Evolutionary conservation across 2,797 vertebrate species (phyloP), one percentile per base, ranked within the genome.

Genomic region (Schizopygopsis pylzovi): DNA sequence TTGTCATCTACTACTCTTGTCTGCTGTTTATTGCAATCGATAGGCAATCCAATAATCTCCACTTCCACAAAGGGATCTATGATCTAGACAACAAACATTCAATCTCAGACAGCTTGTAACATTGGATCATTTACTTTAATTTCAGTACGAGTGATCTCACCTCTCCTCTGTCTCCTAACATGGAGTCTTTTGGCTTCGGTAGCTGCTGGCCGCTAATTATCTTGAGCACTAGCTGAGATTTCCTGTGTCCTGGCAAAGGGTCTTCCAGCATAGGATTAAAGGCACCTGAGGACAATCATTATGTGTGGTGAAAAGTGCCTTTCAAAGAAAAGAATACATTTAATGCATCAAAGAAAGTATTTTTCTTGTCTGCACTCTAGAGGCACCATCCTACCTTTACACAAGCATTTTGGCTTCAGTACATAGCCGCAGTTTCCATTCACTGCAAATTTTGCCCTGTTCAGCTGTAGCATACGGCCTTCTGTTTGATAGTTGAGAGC

Each of bases 51-150:
- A 1, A 98, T 97, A 75, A 99, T 95, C 93, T 99, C 98, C 81
- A 99, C 98, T 93, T 99, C 98, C 86, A 99, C 98, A 85, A 97
- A 99, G 0, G 98, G 98, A 91, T 99, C 98, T 28, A 99, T 99
- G 87, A 99, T 99, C 98, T 99, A 90, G n/a, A 91, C 87, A 87
- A 90, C 11, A 91, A 81, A 49, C 43, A 86, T 76, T 79, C 1
- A 8, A 72, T 47, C 37, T 15, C 41, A 73, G 22, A 43, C 33
- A 1, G 11, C 13, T 73, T n/a, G 59, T 68, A 7, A 75, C n/a
- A 7, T 63, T 65, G 20, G 16, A 37, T 80, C 16, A 11, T 33
- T 1, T 39, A 37, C 37, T 54, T 54, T 28, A 1, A 49, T 61
- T 52, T 41, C 4, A 39, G 20, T 56, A 13, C 52, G 4, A 72